Evolutionary conservation across 1,140 invertebrate species (phyloP), one percentile per base, ranked within the genome.

Genomic region (Potamilus streckersoni): DNA sequence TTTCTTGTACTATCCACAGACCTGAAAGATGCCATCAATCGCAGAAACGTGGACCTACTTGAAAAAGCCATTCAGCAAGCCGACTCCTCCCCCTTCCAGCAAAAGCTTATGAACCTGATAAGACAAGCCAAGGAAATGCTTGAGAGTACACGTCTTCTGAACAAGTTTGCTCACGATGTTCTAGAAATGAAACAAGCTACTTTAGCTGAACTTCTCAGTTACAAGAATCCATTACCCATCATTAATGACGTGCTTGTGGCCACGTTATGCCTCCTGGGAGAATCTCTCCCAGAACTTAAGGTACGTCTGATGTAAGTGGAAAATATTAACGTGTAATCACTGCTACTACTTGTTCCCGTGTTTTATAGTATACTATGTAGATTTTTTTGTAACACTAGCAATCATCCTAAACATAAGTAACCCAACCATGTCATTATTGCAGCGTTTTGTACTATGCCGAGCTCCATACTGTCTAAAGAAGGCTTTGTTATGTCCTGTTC

Each of bases 111-210:
- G 19, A 64, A 61, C 13, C 63, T 71, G n/a, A 23, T 76, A 17
- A 23, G 4, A 23, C 64, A 76, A 60, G 75, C 75, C 27, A 62
- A 70, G 4, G n/a, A 38, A 19, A 65, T 61, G 20, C n/a, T 38
- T n/a, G 64, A 62, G 12, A 61, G 57, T 8, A 59, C 76, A 16
- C 31, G 58, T 11, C 15, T 20, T 2, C 49, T 49, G 8, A 73
- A 65, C 19, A 73, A 38, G 20, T 73, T 65, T 67, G 20, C 65
- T 58, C 71, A 78, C 56, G 76, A 73, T 38, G 77, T 79, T 55
- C 57, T 79, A 12, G 71, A 74, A 57, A 67, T 79, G 68, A 69
- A 69, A 62, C 72, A 74, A 56, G 65, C 77, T 14, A 74, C 77
- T 16, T 71, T 79, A 19, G 61, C 72, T 5, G 77, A 79, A 58